Conservation (phyloP, 2,888 invertebrate genomes). For the Pyrocoelia pectoralis region DNA sequence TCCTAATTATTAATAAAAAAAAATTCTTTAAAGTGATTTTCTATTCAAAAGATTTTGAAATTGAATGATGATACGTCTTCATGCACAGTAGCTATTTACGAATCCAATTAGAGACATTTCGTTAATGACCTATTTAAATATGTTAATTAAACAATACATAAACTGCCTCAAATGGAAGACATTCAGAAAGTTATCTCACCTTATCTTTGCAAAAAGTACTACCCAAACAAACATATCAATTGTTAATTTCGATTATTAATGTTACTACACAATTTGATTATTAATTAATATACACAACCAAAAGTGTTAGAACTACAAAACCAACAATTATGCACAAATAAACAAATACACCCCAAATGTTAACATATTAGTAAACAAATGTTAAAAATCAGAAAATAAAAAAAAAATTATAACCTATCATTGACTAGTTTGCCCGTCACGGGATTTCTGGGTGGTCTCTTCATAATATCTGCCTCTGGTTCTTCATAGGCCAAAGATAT, state of each 20-base stretch:
- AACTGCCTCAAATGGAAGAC: too few species aligned
- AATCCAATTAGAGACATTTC: slow-evolving; percentile 4
- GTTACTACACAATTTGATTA: neutral
- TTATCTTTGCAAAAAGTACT: neutral
- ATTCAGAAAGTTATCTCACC: neutral
- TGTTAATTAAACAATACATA: neutral
- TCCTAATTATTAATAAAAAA: neutral
- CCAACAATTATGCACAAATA: slow-evolving; percentile 16
- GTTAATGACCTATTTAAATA: neutral
- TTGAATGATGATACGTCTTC: too few species aligned
- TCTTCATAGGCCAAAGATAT: slow-evolving; percentile 88
- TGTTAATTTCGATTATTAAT: neutral
- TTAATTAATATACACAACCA: slow-evolving; percentile 20
- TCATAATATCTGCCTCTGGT: slow-evolving; percentile 89
- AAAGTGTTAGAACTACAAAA: slow-evolving; percentile 3
- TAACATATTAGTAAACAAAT: slow-evolving; percentile 20
- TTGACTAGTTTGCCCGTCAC: slow-evolving; percentile 87
- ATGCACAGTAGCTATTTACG: too few species aligned
- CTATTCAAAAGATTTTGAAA: neutral
- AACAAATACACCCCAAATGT: slow-evolving; percentile 9
- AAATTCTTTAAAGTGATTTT: neutral
- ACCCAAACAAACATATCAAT: neutral
- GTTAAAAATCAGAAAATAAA: slow-evolving; percentile 42
- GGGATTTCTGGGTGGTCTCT: slow-evolving; percentile 84
- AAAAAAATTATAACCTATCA: slow-evolving; percentile 66